These are phyloP conservation scores for Pituophis catenifer DNA, from an alignment of 2,113 vertebrate species.

Conservation along the genomic window DNA sequence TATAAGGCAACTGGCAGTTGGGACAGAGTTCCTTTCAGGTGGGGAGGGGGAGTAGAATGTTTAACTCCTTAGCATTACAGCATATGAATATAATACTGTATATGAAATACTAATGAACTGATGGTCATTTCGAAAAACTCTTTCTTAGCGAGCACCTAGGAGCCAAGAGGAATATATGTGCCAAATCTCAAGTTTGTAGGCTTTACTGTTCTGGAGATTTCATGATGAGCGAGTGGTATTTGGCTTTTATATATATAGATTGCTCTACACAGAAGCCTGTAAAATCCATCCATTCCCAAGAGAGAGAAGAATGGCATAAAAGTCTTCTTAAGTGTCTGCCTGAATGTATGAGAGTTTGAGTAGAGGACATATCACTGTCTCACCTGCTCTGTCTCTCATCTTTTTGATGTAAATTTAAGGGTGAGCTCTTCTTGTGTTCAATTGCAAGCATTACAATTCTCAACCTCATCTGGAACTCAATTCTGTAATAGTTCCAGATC, in stretches of 20 bases:
- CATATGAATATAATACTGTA: too few species aligned
- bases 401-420: not conserved
- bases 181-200: too few species aligned
- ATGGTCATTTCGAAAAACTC: too few species aligned
- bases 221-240: too few species aligned
- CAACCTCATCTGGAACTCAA: not conserved
- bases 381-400: not conserved
- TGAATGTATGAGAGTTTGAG: not conserved
- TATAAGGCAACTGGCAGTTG: too few species aligned
- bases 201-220: too few species aligned
- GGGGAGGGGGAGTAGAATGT: too few species aligned
- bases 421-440: not conserved
- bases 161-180: too few species aligned
- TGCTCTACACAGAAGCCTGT: conserved; percentile 20
- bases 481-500: not conserved
- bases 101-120: too few species aligned
- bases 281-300: conserved; percentile 45
- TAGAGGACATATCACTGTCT: not conserved
- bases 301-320: conserved; percentile 38
- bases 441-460: not conserved
- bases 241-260: not conserved
- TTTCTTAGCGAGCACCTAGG: too few species aligned
- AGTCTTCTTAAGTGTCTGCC: not conserved
- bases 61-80: too few species aligned
- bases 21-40: too few species aligned